A percentile compares a stretch with the other conserved stretches of the same genome.
These are phyloP conservation scores for Xyrichtys novacula DNA, from an alignment of 2,797 vertebrate species.

Conservation along the genomic window DNA sequence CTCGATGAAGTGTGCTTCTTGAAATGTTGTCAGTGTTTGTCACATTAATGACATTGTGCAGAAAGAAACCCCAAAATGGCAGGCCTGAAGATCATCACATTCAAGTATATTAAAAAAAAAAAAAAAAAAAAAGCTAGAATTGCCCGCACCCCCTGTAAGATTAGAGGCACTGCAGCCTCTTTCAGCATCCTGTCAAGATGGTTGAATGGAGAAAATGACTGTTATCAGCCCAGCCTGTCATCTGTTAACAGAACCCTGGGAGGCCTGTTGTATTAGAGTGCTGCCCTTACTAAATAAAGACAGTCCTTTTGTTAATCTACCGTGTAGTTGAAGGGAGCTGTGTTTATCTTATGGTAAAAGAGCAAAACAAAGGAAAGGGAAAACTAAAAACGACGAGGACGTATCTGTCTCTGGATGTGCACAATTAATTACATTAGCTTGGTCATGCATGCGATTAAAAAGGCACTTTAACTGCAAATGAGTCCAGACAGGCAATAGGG, in stretches of 20 bases:
- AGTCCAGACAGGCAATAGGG: slow-evolving; percentile 51
- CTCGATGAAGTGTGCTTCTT: slow-evolving; percentile 8
- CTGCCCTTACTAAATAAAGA: slow-evolving; percentile 62
- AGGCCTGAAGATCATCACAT: slow-evolving; percentile 57
- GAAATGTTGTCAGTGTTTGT: slow-evolving; percentile 8
- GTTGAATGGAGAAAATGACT: slow-evolving; percentile 80
- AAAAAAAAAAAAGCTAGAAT: slow-evolving; percentile 58
- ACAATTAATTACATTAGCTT: slow-evolving; percentile 50
- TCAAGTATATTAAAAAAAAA: slow-evolving; percentile 57
- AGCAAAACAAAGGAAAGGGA: slow-evolving; percentile 27
- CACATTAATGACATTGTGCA: slow-evolving; percentile 33
- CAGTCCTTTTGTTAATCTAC: slow-evolving; percentile 34
- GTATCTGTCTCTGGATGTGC: slow-evolving; percentile 33
- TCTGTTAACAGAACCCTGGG: slow-evolving; percentile 68
- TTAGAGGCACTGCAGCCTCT: slow-evolving; percentile 65
- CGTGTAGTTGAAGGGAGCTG: slow-evolving; percentile 24
- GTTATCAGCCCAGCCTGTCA: slow-evolving; percentile 75
- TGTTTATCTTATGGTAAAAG: slow-evolving; percentile 30
- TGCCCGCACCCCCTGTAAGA: slow-evolving; percentile 68
- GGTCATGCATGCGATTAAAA: slow-evolving; percentile 67
- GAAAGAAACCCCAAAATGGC: slow-evolving; percentile 43
- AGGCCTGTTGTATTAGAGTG: slow-evolving; percentile 61
- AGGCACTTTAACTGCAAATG: slow-evolving; percentile 70
- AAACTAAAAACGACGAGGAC: slow-evolving; percentile 24
- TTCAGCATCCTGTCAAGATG: slow-evolving; percentile 79